These are phyloP conservation scores for Nemotelus pantherinus DNA, from an alignment of 2,888 invertebrate genomes.

Conservation along the genomic window DNA sequence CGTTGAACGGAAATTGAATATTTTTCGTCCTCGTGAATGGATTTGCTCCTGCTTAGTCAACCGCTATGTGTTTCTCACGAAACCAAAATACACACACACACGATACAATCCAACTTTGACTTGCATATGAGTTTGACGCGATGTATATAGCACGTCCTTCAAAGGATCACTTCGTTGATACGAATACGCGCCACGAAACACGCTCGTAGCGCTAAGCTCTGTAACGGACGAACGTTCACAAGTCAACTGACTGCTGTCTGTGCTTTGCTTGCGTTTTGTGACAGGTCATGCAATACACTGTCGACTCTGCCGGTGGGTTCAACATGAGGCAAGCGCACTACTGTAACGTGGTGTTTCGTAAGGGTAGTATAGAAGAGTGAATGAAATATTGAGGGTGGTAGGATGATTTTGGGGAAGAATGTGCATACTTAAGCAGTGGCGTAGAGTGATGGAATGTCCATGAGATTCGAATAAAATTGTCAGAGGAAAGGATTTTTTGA, in stretches of 20 bases:
- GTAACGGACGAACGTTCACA: conserved; percentile 36
- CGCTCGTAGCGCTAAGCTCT: conserved; percentile 1
- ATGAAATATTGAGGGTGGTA: no score
- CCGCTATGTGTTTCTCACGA: background rate
- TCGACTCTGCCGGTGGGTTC: background rate
- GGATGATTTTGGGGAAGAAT: no score
- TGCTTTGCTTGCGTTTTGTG: background rate
- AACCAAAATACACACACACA: background rate
- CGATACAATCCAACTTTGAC: background rate
- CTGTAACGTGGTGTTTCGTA: background rate
- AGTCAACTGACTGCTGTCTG: conserved; percentile 17
- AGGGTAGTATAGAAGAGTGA: background rate
- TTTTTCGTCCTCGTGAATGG: no score
- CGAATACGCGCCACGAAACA: conserved; percentile 25
- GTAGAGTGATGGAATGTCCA: no score
- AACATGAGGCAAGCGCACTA: conserved; percentile 25
- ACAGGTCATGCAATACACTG: background rate
- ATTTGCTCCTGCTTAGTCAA: no score
- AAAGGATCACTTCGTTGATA: background rate
- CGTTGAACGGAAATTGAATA: no score
- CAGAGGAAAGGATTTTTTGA: no score
- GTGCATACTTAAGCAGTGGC: no score
- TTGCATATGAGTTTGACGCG: background rate
- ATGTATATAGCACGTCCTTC: conserved; percentile 4
- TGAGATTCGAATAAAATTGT: no score